These are phyloP conservation scores for Andricus quercusramuli DNA, from an alignment of 2,888 invertebrate species.

Conservation along the genomic window DNA sequence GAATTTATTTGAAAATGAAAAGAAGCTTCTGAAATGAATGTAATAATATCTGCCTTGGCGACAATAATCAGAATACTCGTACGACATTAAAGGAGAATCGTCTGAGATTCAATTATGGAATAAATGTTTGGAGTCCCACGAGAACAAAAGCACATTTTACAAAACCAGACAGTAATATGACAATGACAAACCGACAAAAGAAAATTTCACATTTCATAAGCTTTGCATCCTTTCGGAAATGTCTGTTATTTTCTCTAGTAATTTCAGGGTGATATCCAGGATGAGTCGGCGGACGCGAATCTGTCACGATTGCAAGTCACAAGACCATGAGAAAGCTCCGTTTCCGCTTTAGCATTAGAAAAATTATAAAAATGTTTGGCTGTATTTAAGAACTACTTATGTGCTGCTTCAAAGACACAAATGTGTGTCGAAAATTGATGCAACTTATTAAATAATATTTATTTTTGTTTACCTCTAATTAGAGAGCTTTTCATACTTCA, in stretches of 20 bases:
- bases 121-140: background rate
- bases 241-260: constrained; percentile 13
- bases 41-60: background rate
- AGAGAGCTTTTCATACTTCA: no score
- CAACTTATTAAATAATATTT: no score
- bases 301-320: background rate
- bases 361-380: background rate
- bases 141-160: background rate
- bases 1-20: background rate
- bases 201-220: constrained; percentile 2
- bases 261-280: background rate
- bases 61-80: background rate
- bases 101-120: constrained; percentile 1
- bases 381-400: background rate
- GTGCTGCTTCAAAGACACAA: no score
- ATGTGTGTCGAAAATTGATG: no score
- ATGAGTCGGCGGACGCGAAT: background rate
- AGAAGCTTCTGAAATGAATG: background rate
- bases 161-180: constrained; percentile 17
- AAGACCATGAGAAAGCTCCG: background rate
- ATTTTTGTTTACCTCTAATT: no score
- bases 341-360: background rate
- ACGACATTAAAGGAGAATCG: background rate
- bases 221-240: constrained; percentile 23
- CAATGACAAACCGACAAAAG: background rate